Evolutionary conservation across 2,113 vertebrate genomes (phyloP).

Genomic region (Elephantulus edwardii): DNA sequence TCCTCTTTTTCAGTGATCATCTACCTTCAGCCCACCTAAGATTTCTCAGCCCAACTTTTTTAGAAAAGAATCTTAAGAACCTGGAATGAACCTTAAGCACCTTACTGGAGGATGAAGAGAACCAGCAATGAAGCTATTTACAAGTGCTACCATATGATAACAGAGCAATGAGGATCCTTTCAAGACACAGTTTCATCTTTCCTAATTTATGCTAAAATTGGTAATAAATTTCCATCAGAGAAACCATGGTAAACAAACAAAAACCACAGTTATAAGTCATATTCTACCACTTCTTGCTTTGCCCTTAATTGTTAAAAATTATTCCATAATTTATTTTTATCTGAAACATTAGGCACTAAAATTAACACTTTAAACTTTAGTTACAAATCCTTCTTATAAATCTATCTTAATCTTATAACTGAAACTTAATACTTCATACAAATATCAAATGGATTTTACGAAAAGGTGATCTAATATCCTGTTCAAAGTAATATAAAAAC

Average conservation of each 20-base stretch:
- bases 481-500: conserved; percentile 55
- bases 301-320: neutral
- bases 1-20: too few species aligned
- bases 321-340: conserved; percentile 31
- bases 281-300: neutral
- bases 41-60: neutral
- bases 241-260: conserved; percentile 36
- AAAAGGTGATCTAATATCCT: neutral
- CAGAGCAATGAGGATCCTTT: conserved; percentile 17
- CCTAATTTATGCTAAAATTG: neutral
- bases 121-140: conserved; percentile 7
- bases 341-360: neutral
- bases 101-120: neutral
- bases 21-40: neutral
- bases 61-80: conserved; percentile 11
- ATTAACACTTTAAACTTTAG: conserved; percentile 50
- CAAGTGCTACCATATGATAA: neutral
- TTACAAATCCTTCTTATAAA: neutral
- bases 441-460: neutral
- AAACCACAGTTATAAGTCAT: conserved; percentile 1
- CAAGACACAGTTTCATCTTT: conserved; percentile 7
- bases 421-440: conserved; percentile 48
- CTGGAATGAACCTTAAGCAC: neutral
- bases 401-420: conserved; percentile 37
- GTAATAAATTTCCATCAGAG: neutral